These are phyloP conservation scores for Nycticryphes semicollaris DNA, from an alignment of 2,113 vertebrate species.

Conservation along the genomic window DNA sequence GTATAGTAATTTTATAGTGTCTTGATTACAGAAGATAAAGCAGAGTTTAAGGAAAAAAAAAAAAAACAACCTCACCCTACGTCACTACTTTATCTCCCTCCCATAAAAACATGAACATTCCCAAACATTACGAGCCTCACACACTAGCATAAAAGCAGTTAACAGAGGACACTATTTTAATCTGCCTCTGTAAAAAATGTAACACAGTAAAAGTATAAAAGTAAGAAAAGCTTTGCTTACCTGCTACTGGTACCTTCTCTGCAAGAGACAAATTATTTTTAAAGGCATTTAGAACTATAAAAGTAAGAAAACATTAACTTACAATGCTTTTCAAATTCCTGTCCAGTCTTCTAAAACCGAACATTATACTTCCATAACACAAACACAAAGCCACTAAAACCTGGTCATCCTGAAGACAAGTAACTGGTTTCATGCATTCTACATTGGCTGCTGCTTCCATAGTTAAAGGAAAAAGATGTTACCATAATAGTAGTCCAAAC, in stretches of 20 bases:
- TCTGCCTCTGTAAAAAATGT: neutral
- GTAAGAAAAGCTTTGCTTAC: slow-evolving; percentile 46
- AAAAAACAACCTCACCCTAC: neutral
- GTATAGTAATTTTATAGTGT: slow-evolving; percentile 76
- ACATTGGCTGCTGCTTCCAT: neutral
- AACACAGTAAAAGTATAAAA: neutral
- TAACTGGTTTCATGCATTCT: neutral
- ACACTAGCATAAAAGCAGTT: neutral
- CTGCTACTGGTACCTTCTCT: slow-evolving; percentile 41
- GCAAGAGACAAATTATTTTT: slow-evolving; percentile 27
- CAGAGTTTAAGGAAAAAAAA: slow-evolving; percentile 32
- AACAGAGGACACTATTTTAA: neutral
- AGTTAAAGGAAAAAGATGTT: neutral
- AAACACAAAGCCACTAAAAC: neutral
- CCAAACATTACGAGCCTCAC: neutral
- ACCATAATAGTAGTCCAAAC: neutral
- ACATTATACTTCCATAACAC: neutral
- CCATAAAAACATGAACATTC: neutral
- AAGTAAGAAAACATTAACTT: neutral
- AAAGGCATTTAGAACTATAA: neutral
- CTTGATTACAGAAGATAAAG: slow-evolving; percentile 59
- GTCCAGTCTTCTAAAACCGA: neutral
- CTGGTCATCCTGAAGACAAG: neutral
- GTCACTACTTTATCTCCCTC: neutral
- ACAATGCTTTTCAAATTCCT: neutral